Base-by-base conservation (phyloP, 2,888 invertebrate genomes). In the Schizaphis graminum region DNA sequence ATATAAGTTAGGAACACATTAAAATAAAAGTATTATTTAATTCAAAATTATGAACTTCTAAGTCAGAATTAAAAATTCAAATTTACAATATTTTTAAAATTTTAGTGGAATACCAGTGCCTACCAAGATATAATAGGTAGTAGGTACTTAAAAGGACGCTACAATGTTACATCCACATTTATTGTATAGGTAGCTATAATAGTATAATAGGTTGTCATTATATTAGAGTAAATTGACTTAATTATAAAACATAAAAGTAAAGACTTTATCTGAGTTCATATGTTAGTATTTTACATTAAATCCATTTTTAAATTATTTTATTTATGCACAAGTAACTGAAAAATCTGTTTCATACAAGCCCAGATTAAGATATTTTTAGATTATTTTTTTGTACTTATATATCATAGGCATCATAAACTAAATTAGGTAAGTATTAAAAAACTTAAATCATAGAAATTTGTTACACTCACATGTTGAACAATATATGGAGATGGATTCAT, bases 401-500 rank as follows among this genome's bases (percentile, higher is more conserved):
- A 44, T 44, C 41, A 44, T 44, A 44, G 41, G 41, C 41, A 44
- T 3, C 7, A 77, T 77, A 21, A 77, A 35, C 35, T 77, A 67
- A 35, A 67, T 16, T 2, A n/a, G 35, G 77, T 35, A n/a, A 77
- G 77, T 35, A 67, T 77, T 26, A 57, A 77, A 35, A 77, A 77
- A 35, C 35, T 26, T 26, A 77, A 77, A 77, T 21, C 53, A 88
- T 49, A 49, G 24, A 53, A 3, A 88, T 21, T 35, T 35, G 1
- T 53, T 84, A 92, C 94, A 96, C 97, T 97, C 95, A 98, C 98
- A 95, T 97, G 97, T 95, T 97, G 97, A 95, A 98, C 96, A 77
- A 98, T 97, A 96, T 99, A 98, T 0, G 99, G 98, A 5, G 99
- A 98, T 44, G 98, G 98, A 96, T 99, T 99, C 98, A 99, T 98